Evolutionary conservation across 2,888 invertebrate species (phyloP).

Genomic region (Steinernema carpocapsae): DNA sequence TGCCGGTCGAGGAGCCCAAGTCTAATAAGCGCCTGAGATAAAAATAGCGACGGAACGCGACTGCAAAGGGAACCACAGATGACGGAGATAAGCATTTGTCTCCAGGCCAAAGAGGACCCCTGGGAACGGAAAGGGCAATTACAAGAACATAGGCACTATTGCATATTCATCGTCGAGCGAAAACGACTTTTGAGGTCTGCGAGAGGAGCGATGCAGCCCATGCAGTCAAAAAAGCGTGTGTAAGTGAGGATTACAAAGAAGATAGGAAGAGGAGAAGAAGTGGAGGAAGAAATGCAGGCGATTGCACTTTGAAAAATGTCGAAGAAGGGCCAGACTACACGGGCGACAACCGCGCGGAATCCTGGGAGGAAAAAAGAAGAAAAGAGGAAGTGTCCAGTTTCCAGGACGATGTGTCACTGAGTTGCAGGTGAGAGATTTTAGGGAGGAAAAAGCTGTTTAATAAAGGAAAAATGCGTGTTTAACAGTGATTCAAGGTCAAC

Average conservation of each 20-base stretch:
- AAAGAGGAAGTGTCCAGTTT: slow-evolving; percentile 2
- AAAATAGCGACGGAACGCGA: slow-evolving; percentile 8
- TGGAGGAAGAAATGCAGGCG: too few relatives aligned
- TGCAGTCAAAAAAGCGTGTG: slow-evolving; percentile 7
- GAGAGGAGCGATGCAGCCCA: not conserved
- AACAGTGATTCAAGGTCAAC: too few relatives aligned
- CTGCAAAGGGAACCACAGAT: slow-evolving; percentile 20
- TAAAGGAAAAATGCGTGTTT: too few relatives aligned
- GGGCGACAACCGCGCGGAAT: not conserved
- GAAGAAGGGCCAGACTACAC: not conserved
- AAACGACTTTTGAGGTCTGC: too few relatives aligned
- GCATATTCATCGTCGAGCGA: not conserved
- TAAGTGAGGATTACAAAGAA: slow-evolving; percentile 22
- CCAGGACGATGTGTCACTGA: not conserved
- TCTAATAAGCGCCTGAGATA: not conserved
- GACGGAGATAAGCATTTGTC: slow-evolving; percentile 29
- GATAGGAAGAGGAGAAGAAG: not conserved
- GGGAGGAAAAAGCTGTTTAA: too few relatives aligned
- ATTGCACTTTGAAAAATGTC: slow-evolving; percentile 23
- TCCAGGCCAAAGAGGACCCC: slow-evolving; percentile 1
- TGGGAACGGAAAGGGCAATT: slow-evolving; percentile 22
- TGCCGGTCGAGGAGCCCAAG: not conserved
- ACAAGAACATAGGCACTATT: slow-evolving; percentile 27
- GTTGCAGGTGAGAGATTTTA: too few relatives aligned
- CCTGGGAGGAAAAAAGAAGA: not conserved